phyloP scores from a whole-genome alignment of 2,888 invertebrate species.

The Lasius fuliginosus region DNA sequence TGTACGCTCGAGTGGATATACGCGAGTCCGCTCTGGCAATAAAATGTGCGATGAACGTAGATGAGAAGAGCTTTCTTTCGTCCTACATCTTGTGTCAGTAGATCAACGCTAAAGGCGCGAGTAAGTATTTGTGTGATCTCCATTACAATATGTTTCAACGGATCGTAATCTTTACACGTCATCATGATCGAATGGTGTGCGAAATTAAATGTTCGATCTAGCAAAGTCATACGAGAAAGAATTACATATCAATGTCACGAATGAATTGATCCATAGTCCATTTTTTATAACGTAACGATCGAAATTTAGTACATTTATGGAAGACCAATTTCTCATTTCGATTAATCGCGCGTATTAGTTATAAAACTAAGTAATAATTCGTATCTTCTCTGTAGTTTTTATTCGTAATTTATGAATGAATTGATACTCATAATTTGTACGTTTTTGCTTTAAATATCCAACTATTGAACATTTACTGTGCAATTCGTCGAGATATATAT shows the following conservation, averaged over 20 bases:
- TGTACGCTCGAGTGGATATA: conserved; percentile 81
- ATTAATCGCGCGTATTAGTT: conserved; percentile 22
- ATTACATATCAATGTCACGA: conserved; percentile 49
- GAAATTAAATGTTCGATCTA: conserved; percentile 39
- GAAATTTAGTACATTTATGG: conserved; percentile 20
- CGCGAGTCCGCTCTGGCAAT: conserved; percentile 78
- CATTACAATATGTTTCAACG: conserved; percentile 29
- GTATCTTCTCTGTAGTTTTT: conserved; percentile 10
- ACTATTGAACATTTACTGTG: conserved; percentile 20
- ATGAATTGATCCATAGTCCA: conserved; percentile 33
- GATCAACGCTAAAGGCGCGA: conserved; percentile 15
- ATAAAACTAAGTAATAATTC: neutral
- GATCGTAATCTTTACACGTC: neutral
- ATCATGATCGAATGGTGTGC: neutral
- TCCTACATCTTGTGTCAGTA: conserved; percentile 53
- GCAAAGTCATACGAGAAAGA: conserved; percentile 28
- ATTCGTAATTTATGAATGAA: conserved; percentile 29
- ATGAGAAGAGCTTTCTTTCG: conserved; percentile 59
- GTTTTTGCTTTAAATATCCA: conserved; percentile 28
- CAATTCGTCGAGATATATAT: conserved; percentile 20
- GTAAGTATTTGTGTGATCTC: conserved; percentile 46
- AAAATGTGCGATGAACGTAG: conserved; percentile 78
- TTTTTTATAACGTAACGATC: conserved; percentile 34
- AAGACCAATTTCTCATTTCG: conserved; percentile 38
- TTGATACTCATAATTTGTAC: conserved; percentile 31